Percentiles rank a stretch among this genome's conserved stretches.
These are phyloP conservation scores for Tyto alba DNA, from an alignment of 2,113 vertebrate species.

Conservation along the genomic window DNA sequence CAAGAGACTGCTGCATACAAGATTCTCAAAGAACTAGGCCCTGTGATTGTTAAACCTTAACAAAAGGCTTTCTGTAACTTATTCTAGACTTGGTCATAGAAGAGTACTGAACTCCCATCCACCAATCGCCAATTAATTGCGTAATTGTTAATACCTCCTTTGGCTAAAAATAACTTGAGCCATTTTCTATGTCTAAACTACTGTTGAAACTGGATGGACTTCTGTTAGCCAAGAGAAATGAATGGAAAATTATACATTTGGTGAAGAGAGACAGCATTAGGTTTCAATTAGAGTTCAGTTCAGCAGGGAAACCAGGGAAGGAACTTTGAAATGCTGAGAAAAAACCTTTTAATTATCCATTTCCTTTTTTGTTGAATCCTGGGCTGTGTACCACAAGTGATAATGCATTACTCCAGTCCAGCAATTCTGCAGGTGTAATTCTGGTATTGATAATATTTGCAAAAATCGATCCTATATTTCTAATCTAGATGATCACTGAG, in stretches of 20 bases:
- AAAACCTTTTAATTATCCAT: not conserved
- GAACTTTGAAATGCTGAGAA: not conserved
- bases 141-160: not conserved
- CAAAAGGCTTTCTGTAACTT: not conserved
- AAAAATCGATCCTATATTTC: not conserved
- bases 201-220: not conserved
- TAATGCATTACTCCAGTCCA: not conserved
- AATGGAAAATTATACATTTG: not conserved
- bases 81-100: not conserved
- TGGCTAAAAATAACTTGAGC: not conserved
- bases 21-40: not conserved
- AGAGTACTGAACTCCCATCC: not conserved
- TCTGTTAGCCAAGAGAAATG: not conserved
- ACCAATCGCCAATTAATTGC: not conserved
- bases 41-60: not conserved
- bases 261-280: not conserved
- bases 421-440: not conserved
- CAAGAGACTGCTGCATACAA: not conserved
- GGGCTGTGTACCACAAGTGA: not conserved
- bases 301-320: not conserved
- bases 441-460: not conserved
- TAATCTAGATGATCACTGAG: not conserved
- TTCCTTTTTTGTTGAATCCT: not conserved
- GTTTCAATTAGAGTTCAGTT: not conserved
- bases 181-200: not conserved